Evolutionary conservation across 2,888 invertebrate genomes (phyloP).

Genomic region (Bombyx huttoni): DNA sequence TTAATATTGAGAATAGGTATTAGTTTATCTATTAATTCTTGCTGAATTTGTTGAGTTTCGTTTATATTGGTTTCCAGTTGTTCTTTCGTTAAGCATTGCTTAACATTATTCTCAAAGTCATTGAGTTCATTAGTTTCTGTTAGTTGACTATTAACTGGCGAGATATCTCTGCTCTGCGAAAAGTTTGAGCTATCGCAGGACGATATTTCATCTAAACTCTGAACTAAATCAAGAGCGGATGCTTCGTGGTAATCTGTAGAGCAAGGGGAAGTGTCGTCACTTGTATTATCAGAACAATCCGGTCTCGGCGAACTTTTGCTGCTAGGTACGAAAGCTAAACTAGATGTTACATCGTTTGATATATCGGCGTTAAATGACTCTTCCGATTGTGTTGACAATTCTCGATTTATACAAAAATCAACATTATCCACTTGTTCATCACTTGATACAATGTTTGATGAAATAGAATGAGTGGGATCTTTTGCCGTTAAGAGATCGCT

Average conservation of each 20-base stretch:
- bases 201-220: constrained; percentile 55
- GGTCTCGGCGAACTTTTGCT: constrained; percentile 55
- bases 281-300: constrained; percentile 46
- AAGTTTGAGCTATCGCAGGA: constrained; percentile 56
- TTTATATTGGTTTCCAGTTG: neutral
- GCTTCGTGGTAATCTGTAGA: constrained; percentile 67
- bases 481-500: constrained; percentile 13
- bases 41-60: neutral
- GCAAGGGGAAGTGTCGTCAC: constrained; percentile 59
- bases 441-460: constrained; percentile 24
- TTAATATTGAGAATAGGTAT: neutral
- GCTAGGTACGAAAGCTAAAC: constrained; percentile 59
- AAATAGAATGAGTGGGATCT: constrained; percentile 10
- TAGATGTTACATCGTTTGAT: constrained; percentile 59
- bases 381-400: constrained; percentile 45
- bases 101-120: constrained; percentile 12
- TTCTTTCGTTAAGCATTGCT: constrained; percentile 8
- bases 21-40: neutral
- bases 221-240: constrained; percentile 54
- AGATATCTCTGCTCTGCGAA: constrained; percentile 57
- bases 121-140: constrained; percentile 6
- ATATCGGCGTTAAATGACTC: constrained; percentile 59
- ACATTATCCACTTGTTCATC: constrained; percentile 29
- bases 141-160: constrained; percentile 17
- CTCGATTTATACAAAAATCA: constrained; percentile 31